Evolutionary conservation across 2,113 vertebrate species (phyloP).

Genomic region (Chionodraco myersi): DNA sequence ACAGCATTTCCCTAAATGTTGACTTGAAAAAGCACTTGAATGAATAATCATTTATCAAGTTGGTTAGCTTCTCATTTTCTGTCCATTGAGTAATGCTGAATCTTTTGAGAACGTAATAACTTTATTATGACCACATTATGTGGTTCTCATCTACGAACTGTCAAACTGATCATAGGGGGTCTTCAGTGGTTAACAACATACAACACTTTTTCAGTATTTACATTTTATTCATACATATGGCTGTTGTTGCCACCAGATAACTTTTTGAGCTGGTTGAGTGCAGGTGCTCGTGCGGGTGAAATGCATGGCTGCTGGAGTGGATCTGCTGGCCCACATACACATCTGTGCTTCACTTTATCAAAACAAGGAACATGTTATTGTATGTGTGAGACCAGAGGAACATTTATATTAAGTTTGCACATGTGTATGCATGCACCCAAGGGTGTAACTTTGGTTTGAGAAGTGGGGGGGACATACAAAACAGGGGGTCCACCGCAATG

Average conservation of each 20-base stretch:
- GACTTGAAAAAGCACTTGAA: too few species aligned
- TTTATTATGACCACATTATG: neutral
- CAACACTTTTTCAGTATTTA: neutral
- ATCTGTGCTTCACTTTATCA: constrained; percentile 48
- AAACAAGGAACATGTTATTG: constrained; percentile 13
- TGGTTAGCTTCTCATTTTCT: too few species aligned
- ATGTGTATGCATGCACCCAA: neutral
- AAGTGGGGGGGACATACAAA: too few species aligned
- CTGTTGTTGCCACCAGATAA: neutral
- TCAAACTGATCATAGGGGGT: neutral
- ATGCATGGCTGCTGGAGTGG: constrained; percentile 39
- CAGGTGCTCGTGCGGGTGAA: constrained; percentile 44
- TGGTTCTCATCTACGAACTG: neutral
- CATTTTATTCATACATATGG: neutral
- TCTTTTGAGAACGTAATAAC: neutral
- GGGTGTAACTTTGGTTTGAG: too few species aligned
- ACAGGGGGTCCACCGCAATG: too few species aligned
- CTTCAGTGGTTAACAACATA: neutral
- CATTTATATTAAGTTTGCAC: constrained; percentile 5
- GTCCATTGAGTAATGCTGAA: too few species aligned
- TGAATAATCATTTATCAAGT: too few species aligned
- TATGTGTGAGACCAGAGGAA: neutral
- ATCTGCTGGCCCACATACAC: constrained; percentile 47
- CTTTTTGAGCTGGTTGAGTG: neutral
- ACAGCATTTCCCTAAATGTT: too few species aligned